Percentiles rank a stretch among this genome's conserved stretches.
phyloP scores from a whole-genome alignment of 2,797 vertebrate genomes.

The Lithobates pipiens region DNA sequence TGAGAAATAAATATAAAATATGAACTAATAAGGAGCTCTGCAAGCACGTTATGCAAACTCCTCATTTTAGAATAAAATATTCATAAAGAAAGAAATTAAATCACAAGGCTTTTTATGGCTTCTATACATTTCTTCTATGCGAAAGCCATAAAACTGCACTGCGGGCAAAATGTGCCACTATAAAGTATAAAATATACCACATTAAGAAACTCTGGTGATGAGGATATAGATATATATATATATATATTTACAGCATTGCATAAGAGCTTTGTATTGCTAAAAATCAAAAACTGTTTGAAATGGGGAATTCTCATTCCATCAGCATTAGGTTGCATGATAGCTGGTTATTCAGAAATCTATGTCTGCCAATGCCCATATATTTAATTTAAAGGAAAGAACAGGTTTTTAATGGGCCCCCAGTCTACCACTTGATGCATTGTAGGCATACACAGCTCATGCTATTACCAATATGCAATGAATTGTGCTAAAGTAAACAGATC shows the following conservation, averaged over 20 bases:
- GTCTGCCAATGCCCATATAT: constrained; percentile 18
- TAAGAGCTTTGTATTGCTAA: not conserved
- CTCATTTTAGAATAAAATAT: not conserved
- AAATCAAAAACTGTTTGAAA: not conserved
- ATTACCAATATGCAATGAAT: constrained; percentile 1
- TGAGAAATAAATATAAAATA: not conserved
- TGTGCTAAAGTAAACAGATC: not conserved
- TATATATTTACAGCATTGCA: not conserved
- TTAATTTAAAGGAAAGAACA: constrained; percentile 22
- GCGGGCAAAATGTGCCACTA: not conserved
- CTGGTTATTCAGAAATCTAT: not conserved
- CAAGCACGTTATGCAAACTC: not conserved
- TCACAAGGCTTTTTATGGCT: not conserved
- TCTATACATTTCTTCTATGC: not conserved
- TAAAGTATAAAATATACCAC: not conserved
- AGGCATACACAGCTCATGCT: not conserved
- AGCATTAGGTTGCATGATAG: not conserved
- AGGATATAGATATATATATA: not conserved
- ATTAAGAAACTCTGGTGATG: not conserved
- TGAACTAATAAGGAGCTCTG: not conserved
- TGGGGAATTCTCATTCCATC: not conserved
- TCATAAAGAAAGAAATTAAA: not conserved
- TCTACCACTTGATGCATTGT: not conserved
- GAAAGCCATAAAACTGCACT: not conserved
- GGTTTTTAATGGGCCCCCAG: constrained; percentile 2